Evolutionary conservation across 1,140 invertebrate species (phyloP), one percentile per base, ranked within the genome.

Genomic region (Saccostrea glomerata): DNA sequence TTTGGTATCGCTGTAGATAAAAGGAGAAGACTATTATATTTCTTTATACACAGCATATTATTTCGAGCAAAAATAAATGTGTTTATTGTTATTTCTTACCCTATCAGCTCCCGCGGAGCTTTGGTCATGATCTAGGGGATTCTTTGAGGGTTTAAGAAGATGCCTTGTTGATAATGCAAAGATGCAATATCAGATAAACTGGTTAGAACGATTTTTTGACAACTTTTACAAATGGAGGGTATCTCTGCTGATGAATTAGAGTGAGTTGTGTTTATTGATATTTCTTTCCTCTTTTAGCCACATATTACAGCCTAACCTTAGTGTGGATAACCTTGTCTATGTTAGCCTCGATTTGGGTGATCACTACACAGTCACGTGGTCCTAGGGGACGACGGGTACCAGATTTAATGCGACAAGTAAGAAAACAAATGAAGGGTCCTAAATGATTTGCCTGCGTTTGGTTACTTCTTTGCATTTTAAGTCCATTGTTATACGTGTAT

Each of bases 311-410:
- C 54, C 40, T 88, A 15, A 88, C 82, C 23, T 55, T 89, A 17
- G 77, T 93, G 17, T 92, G 91, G 90, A 89, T 91, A 13, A 82
- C 87, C 0, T 70, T 93, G 60, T 92, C 93, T 13, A 82, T 93
- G 60, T 60, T 91, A n/a, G 86, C 91, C 23, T 93, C 91, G 7
- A 91, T 92, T 15, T 90, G 91, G 70, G 90, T 92, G n/a, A 89
- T 93, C 17, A 92, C 92, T 85, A 85, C 92, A n/a, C 91, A 92
- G 89, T 91, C 89, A 86, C 63, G 92, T 47, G 91, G 91, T 70
- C 92, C 91, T 1, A 85, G 93, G 40, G 54, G 90, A 9, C 86
- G 87, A 25, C 92, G 92, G 73, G 91, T 92, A 54, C 93, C 93
- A 20, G 88, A 91, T 36, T 86, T 90, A 30, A 63, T 92, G 25